Evolutionary conservation across 2,888 invertebrate species (phyloP), one percentile per base, ranked within the genome.

Genomic region (Tiphia femorata): DNA sequence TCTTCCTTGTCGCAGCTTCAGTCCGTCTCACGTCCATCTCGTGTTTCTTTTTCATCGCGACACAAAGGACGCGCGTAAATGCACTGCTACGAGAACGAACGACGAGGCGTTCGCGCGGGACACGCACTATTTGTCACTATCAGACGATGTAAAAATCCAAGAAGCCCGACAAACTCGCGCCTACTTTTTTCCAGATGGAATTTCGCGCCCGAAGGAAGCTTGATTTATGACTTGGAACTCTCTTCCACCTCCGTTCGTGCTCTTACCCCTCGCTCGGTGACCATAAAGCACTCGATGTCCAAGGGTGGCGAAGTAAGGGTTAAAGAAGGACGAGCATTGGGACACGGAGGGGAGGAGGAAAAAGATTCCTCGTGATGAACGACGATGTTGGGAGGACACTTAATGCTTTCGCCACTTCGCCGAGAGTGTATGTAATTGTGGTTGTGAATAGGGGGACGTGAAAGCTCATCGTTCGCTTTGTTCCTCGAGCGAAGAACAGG

Each of bases 91-190:
- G n/a, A n/a, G n/a, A n/a, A 10, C 37, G 20, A 4, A 17, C 19
- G 3, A 2, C 1, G 14, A 5, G 10, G 38, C 12, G 14, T 25
- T 35, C 47, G n/a, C 42, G 38, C 49, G 33, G 41, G 41, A 42
- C 52, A 58, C 57, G 58, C 57, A 49, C 70, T 66, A 71, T 72
- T 74, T 72, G 67, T 71, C 71, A 69, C 60, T 56, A 50, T 43
- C 35, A 37, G 58, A 52, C 47, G 57, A 66, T 66, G 52, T 61
- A 57, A 59, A 69, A 63, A 63, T 65, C 60, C 62, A 38, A 46
- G 54, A 54, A 54, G 52, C 50, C 53, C 25, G 38, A 12, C 8
- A 35, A 3, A 12, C 46, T 20, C 35, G 35, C 40, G 38, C 19
- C 37, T 23, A 44, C 49, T 49, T 54, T 53, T 49, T 53, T 49